Conservation (phyloP, 35 echinoderm and acorn worm genomes). For the Heliocidaris erythrogramma region DNA sequence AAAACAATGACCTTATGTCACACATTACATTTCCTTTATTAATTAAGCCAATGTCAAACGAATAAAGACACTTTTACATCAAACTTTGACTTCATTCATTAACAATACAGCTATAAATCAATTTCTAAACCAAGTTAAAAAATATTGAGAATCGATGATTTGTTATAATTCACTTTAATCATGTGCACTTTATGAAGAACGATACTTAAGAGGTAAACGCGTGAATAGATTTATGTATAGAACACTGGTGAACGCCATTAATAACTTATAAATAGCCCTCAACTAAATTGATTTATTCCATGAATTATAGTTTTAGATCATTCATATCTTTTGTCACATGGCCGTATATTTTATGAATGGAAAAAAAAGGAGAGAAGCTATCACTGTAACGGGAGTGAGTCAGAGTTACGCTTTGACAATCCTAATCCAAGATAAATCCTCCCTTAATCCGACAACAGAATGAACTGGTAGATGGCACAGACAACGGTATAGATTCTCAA, state of each 20-base stretch:
- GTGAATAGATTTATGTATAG: too few species aligned
- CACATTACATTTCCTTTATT: too few species aligned
- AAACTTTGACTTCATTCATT: too few species aligned
- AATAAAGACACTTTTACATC: too few species aligned
- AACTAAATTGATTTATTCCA: neutral
- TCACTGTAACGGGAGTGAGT: neutral
- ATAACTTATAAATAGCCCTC: neutral
- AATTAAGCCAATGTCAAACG: too few species aligned
- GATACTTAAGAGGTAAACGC: neutral
- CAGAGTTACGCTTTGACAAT: neutral
- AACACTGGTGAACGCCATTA: neutral
- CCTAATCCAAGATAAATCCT: constrained; percentile 2
- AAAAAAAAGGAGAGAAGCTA: neutral
- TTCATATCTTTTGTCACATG: neutral
- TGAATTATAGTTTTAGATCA: neutral
- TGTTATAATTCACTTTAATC: neutral
- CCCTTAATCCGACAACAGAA: neutral
- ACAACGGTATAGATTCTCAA: neutral
- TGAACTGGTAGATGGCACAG: neutral
- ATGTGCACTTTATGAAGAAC: neutral
- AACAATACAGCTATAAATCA: too few species aligned
- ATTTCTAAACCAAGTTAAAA: too few species aligned
- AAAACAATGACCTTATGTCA: too few species aligned
- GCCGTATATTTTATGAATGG: neutral
- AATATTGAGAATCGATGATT: neutral